Evolutionary conservation across 2,888 invertebrate species (phyloP).

Genomic region (Epinotia brunnichana): DNA sequence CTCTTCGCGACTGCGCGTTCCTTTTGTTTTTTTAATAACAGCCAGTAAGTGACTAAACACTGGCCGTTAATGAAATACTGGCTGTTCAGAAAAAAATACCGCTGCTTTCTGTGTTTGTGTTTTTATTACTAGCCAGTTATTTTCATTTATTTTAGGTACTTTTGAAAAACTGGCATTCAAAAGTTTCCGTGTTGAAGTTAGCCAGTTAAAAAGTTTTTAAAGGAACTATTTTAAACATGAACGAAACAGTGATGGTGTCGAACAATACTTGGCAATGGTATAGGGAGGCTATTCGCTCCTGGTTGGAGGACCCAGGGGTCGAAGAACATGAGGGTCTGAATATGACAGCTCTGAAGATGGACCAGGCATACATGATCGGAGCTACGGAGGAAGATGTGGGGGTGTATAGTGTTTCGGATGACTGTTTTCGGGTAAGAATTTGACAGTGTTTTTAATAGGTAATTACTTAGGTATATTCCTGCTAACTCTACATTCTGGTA

Average conservation of each 20-base stretch:
- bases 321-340: slow-evolving; percentile 80
- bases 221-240: slow-evolving; percentile 56
- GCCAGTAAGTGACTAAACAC: slow-evolving; percentile 9
- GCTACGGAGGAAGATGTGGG: slow-evolving; percentile 71
- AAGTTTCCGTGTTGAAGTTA: neutral
- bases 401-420: slow-evolving; percentile 87
- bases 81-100: slow-evolving; percentile 2
- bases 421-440: slow-evolving; percentile 87
- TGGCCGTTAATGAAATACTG: neutral
- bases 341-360: slow-evolving; percentile 84
- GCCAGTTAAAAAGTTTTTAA: slow-evolving; percentile 1
- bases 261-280: slow-evolving; percentile 76
- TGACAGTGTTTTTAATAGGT: too few species aligned
- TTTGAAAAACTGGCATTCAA: too few species aligned
- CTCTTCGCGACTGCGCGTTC: neutral
- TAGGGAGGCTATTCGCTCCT: slow-evolving; percentile 75
- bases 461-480: too few species aligned
- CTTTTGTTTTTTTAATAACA: neutral
- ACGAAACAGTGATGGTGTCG: slow-evolving; percentile 60
- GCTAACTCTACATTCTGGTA: neutral
- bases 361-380: slow-evolving; percentile 86
- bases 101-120: neutral
- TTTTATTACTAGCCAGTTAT: neutral
- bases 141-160: neutral
- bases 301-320: slow-evolving; percentile 84